Evolutionary conservation across 2,113 vertebrate genomes (phyloP), one percentile per base, ranked within the genome.

Genomic region (Eurystomus gularis): DNA sequence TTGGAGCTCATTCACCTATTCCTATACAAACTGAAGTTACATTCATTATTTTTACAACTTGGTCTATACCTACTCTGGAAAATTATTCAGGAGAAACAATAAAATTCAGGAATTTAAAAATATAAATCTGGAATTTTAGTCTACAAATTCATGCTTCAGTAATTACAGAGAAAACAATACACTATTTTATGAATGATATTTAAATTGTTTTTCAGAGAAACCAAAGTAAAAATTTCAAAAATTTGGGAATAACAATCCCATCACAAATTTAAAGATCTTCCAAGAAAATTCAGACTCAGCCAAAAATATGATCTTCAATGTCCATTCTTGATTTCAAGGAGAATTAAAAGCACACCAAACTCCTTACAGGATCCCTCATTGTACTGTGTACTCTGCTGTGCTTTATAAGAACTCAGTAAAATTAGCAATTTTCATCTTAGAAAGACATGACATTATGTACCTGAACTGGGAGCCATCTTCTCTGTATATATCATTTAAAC

Each of bases 1-100:
- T 93, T 61, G 82, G 51, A 88, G 65, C 20, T 79, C 18, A 93
- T 49, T 90, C 76, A 85, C 86, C 77, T 72, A 76, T 31, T 62
- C 23, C 29, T 49, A 46, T 16, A 66, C 14, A 86, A 68, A 68
- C 19, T 62, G 20, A 89, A 82, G 13, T 55, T 62, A 48, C 6
- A 80, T 57, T 94, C 89, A 82, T 57, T 14, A 83, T 86, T 97
- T 91, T 96, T 72, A 88, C 29, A 13, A 37, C 84, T 88, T 89
- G 18, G 15, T 51, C 17, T 86, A 26, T 33, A 39, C 6, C 69
- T 87, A 85, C 55, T 9, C 28, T 71, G 29, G 80, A 95, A 93
- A 83, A 95, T 24, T 62, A 35, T 48, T 78, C 64, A 61, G 51
- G 84, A 78, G 29, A 55, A 39, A 16, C 10, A 58, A 51, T 6